Conservation (phyloP, 2,888 invertebrate species). For the Thysanoteuthis rhombus region DNA sequence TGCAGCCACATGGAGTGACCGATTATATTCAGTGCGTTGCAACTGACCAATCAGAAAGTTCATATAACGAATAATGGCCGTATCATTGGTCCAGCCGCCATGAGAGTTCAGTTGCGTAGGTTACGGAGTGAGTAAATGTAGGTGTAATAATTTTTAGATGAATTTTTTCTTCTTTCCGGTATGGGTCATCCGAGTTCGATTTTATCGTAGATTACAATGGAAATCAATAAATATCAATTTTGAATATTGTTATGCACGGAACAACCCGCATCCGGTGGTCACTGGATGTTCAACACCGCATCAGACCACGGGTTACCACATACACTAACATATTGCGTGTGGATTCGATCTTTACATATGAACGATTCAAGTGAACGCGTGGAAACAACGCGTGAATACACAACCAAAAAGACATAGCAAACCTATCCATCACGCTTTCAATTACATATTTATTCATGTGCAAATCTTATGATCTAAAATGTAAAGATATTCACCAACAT, state of each 20-base stretch:
- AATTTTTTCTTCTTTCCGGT: neutral
- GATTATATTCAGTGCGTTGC: neutral
- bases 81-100: neutral
- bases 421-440: no score
- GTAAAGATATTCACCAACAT: no score
- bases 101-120: neutral
- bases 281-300: neutral
- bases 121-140: neutral
- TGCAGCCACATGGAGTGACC: neutral
- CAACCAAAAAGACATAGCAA: no score
- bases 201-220: neutral
- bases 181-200: neutral
- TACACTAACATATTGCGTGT: neutral
- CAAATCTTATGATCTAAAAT: no score
- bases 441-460: no score
- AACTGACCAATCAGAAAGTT: neutral
- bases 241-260: neutral
- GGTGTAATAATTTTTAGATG: neutral
- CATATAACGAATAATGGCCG: neutral
- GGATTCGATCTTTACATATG: no score
- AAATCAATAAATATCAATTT: neutral
- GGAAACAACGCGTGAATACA: no score
- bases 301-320: neutral
- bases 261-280: neutral
- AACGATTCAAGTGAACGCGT: no score